Percentiles rank a stretch among this genome's conserved stretches.
phyloP scores from a whole-genome alignment of 2,113 vertebrate genomes.

The Psilopsiagon aymara region DNA sequence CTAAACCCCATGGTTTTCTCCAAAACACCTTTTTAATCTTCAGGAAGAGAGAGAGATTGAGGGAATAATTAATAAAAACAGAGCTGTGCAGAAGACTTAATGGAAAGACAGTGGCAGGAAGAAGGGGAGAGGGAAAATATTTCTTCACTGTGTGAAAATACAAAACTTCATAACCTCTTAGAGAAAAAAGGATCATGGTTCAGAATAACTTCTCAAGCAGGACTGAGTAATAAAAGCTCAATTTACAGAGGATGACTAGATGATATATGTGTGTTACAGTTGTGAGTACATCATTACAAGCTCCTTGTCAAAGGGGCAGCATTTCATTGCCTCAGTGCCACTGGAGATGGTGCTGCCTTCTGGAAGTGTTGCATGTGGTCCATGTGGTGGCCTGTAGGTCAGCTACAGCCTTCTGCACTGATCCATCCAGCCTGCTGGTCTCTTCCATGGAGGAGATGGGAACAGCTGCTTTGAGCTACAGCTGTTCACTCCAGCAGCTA shows the following conservation, averaged over 20 bases:
- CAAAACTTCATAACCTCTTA: background rate
- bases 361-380: background rate
- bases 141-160: background rate
- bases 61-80: background rate
- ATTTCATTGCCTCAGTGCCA: background rate
- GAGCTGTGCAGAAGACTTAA: background rate
- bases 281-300: background rate
- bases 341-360: background rate
- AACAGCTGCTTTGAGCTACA: background rate
- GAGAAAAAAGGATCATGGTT: background rate
- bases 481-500: background rate
- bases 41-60: background rate
- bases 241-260: background rate
- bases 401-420: background rate
- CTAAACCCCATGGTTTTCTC: background rate
- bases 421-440: fast-evolving
- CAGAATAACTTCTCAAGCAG: background rate
- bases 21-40: background rate
- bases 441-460: background rate
- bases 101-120: background rate
- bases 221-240: background rate
- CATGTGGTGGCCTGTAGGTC: background rate
- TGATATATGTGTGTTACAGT: background rate
- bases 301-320: background rate
- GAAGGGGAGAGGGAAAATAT: background rate